Base-by-base conservation (phyloP, 1,140 invertebrate species). In the Drosophila tropicalis region DNA sequence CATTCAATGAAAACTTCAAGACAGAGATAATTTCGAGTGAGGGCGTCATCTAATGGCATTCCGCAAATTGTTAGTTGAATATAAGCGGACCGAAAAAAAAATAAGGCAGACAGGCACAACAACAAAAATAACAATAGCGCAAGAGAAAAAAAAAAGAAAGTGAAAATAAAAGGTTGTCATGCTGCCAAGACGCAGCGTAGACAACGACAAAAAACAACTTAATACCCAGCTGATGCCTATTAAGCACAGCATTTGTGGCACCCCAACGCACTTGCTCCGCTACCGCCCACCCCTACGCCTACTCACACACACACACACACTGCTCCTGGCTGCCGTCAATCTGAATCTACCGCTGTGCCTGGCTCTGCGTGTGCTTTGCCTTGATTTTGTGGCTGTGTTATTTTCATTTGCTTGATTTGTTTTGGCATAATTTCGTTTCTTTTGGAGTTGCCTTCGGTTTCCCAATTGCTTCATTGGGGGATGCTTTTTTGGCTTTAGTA, bases 361-460 rank as follows among this genome's bases (percentile, higher is more conserved):
- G 40, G 44, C 62, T 34, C 65, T 79, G 71, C 68, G 82, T 85
- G 82, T 77, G 69, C 63, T 41, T 73, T 83, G 83, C 70, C 67
- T 75, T 89, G 84, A 89, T 89, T 89, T 89, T 81, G 80, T 72
- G 80, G 77, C 84, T 81, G 85, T 84, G 74, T 81, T 89, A 89
- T 89, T 89, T 89, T 89, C 77, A 89, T 89, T 89, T 89, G 84
- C 85, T 84, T 89, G 84, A 89, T 89, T 89, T 89, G 84, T 89
- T 89, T 89, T 89, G 84, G 80, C 84, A 89, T 89, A 89, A 89
- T 89, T 89, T 80, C 55, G 66, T 54, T 19, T 65, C 41, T 64
- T 64, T 62, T 63, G 58, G 70, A 47, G 66, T 64, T 70, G 19
- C 61, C 67, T 70, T 55, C 64, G 44, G 36, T 64, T 76, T 47